Evolutionary conservation across 1,140 invertebrate genomes (phyloP).

Genomic region (Sinella curviseta): DNA sequence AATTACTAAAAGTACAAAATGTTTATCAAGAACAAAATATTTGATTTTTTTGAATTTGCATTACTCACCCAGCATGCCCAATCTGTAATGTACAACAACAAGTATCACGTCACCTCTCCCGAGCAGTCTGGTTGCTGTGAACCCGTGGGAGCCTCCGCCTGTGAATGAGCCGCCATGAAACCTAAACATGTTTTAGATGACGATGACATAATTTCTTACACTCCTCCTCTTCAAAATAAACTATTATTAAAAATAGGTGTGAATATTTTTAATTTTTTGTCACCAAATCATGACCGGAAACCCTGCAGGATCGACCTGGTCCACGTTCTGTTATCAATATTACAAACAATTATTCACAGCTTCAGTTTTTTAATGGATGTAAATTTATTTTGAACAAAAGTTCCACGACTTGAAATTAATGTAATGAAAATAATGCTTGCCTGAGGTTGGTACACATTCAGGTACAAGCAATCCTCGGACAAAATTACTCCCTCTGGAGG

Average conservation of each 20-base stretch:
- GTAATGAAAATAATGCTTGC: not conserved
- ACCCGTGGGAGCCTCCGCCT: slow-evolving; percentile 15
- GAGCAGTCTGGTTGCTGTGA: slow-evolving; percentile 13
- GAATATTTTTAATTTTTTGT: not conserved
- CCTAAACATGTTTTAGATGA: not conserved
- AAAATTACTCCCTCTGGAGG: not conserved
- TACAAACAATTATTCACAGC: not conserved
- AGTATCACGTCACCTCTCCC: slow-evolving; percentile 36
- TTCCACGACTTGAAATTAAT: not conserved
- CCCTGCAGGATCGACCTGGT: not conserved
- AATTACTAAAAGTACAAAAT: not conserved
- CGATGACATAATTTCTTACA: not conserved
- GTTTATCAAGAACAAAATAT: too few relatives aligned
- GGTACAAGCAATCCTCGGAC: not conserved
- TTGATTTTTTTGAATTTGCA: not conserved
- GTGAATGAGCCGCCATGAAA: slow-evolving; percentile 51
- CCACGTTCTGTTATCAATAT: not conserved
- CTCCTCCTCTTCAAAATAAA: not conserved
- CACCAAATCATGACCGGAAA: slow-evolving; percentile 51
- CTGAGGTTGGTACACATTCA: not conserved
- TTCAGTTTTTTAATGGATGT: not conserved
- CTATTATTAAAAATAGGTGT: not conserved
- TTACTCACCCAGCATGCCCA: slow-evolving; percentile 30
- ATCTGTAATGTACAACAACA: slow-evolving; percentile 44
- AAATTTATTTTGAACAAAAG: not conserved